phyloP scores from a whole-genome alignment of 2,888 invertebrate species.

The Brachynemurus nebulosus region DNA sequence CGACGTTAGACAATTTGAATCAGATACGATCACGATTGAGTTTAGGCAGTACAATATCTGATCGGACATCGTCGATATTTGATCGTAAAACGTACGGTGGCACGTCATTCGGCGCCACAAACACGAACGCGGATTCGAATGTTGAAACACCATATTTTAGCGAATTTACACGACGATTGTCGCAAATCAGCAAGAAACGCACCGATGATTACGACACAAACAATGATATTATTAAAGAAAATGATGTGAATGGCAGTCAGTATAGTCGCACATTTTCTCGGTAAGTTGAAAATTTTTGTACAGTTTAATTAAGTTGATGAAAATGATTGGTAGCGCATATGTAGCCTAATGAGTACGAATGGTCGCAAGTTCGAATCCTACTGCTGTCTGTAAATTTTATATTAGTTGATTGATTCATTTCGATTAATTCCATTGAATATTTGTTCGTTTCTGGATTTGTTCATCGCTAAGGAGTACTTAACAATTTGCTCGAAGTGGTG shows the following conservation, averaged over 20 bases:
- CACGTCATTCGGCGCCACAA: neutral
- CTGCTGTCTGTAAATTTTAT: no score
- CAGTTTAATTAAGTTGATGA: neutral
- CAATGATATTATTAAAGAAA: slow-evolving; percentile 28
- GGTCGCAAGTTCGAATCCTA: no score
- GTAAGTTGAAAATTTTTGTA: neutral
- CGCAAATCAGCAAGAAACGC: slow-evolving; percentile 24
- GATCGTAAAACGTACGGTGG: neutral
- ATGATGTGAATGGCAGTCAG: slow-evolving; percentile 20
- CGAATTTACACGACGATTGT: slow-evolving; percentile 51
- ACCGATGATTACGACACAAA: slow-evolving; percentile 24
- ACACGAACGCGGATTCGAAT: neutral
- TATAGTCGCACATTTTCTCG: neutral
- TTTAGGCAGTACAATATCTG: slow-evolving; percentile 29
- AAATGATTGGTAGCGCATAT: no score
- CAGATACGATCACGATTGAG: slow-evolving; percentile 44
- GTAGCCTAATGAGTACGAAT: no score
- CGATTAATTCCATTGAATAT: no score
- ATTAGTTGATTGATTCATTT: no score
- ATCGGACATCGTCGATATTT: neutral
- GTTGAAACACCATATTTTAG: slow-evolving; percentile 53
- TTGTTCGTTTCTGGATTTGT: no score
- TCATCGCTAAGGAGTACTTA: no score
- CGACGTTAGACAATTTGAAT: slow-evolving; percentile 39
- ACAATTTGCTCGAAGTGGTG: no score